phyloP scores from a whole-genome alignment of 2,888 invertebrate species.

The Sinotaia quadrata region DNA sequence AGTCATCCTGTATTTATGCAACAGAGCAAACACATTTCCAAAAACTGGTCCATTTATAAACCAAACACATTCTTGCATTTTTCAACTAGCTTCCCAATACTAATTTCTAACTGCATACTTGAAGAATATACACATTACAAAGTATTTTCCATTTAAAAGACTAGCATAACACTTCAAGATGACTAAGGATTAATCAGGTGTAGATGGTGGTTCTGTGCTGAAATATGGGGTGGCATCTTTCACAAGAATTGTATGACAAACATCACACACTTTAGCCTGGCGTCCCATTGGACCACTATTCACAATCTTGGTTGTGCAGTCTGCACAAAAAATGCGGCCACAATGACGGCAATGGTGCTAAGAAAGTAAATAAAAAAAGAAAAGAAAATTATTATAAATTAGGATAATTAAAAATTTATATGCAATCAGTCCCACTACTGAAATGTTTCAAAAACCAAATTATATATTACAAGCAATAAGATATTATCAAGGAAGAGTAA shows the following conservation, averaged over 20 bases:
- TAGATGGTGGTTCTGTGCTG: conserved; percentile 79
- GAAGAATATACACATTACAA: no score
- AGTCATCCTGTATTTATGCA: no score
- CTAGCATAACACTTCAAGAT: no score
- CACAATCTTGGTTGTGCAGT: conserved; percentile 87
- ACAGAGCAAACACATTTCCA: no score
- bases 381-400: neutral
- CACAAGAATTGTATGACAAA: conserved; percentile 95
- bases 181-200: conserved; percentile 64
- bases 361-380: neutral
- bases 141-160: no score
- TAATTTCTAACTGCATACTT: neutral
- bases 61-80: no score
- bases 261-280: conserved; percentile 93
- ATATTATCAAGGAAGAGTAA: no score
- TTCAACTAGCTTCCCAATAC: neutral
- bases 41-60: no score
- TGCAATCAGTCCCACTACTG: no score
- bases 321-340: conserved; percentile 93
- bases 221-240: conserved; percentile 74
- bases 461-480: no score
- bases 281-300: conserved; percentile 88
- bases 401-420: no score
- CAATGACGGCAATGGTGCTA: conserved; percentile 94
- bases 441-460: no score